Percentiles rank a stretch among this genome's conserved stretches.
These are phyloP conservation scores for Acrocephalus kingi DNA, from an alignment of 2,113 vertebrate genomes.

Conservation along the genomic window DNA sequence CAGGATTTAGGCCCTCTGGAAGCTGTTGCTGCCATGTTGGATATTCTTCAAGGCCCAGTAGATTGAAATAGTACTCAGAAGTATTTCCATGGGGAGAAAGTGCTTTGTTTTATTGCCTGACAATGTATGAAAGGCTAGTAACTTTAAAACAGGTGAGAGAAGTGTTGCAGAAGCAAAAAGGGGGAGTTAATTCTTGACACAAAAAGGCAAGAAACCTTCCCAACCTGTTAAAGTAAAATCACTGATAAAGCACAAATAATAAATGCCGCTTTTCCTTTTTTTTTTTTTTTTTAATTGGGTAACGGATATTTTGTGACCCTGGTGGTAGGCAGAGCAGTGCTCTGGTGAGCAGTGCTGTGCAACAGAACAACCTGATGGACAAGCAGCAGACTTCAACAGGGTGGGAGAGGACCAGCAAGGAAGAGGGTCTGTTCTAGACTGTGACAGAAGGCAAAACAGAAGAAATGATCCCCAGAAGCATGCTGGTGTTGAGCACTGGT, in stretches of 20 bases:
- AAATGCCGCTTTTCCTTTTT: not conserved
- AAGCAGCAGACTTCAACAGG: no score
- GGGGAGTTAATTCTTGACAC: not conserved
- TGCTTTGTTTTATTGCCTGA: not conserved
- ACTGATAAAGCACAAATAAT: not conserved
- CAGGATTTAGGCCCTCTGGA: not conserved
- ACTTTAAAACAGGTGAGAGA: not conserved
- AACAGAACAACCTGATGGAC: not conserved
- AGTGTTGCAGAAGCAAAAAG: not conserved
- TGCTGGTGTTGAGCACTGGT: accelerated
- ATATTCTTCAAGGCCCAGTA: accelerated
- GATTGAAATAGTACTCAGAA: not conserved
- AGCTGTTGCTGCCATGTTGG: accelerated
- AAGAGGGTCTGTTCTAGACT: not conserved
- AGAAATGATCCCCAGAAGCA: not conserved
- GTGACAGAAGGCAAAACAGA: not conserved
- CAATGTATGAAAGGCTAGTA: not conserved
- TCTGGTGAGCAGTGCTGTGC: accelerated
- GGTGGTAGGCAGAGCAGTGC: not conserved
- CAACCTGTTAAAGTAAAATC: not conserved
- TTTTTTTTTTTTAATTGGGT: not conserved
- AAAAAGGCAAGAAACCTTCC: not conserved
- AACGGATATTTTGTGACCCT: not conserved
- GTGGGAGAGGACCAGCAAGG: no score
- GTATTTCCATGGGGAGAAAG: not conserved